These are phyloP conservation scores for Nudaria mundana DNA, from an alignment of 2,888 invertebrate species.

Conservation along the genomic window DNA sequence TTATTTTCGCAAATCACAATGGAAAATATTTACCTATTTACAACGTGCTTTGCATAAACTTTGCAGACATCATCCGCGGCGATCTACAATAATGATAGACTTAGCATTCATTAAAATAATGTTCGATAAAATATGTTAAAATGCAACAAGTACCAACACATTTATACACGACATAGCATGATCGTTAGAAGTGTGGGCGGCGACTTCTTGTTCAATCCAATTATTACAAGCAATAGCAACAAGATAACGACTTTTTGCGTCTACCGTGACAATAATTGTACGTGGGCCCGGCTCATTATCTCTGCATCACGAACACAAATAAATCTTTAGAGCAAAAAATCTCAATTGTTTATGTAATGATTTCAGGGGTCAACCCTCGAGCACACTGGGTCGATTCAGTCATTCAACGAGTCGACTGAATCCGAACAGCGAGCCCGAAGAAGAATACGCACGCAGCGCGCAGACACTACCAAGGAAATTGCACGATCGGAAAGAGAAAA, in stretches of 20 bases:
- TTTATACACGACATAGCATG: slow-evolving; percentile 58
- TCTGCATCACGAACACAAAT: slow-evolving; percentile 44
- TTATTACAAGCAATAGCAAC: slow-evolving; percentile 64
- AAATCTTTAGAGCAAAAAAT: slow-evolving; percentile 41
- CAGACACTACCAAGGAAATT: slow-evolving; percentile 89
- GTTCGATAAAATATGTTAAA: slow-evolving; percentile 2
- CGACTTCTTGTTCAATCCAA: slow-evolving; percentile 69
- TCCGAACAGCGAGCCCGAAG: slow-evolving; percentile 75
- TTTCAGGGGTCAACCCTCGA: slow-evolving; percentile 85
- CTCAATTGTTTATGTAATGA: slow-evolving; percentile 47
- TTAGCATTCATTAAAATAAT: neutral
- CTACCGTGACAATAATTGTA: slow-evolving; percentile 57
- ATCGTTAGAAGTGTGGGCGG: slow-evolving; percentile 63
- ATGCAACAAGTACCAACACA: slow-evolving; percentile 33
- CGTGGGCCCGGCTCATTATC: slow-evolving; percentile 56
- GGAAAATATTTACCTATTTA: slow-evolving; percentile 19
- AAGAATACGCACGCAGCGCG: slow-evolving; percentile 82
- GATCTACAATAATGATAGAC: neutral
- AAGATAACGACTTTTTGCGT: slow-evolving; percentile 65
- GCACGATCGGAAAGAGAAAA: slow-evolving; percentile 74
- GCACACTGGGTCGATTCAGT: slow-evolving; percentile 90
- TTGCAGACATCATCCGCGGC: neutral
- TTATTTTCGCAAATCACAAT: slow-evolving; percentile 50
- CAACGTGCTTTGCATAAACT: slow-evolving; percentile 8
- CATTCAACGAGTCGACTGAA: slow-evolving; percentile 89